Evolutionary conservation across 2,888 invertebrate species (phyloP), one percentile per base, ranked within the genome.

Genomic region (Hemistola chrysoprasaria): DNA sequence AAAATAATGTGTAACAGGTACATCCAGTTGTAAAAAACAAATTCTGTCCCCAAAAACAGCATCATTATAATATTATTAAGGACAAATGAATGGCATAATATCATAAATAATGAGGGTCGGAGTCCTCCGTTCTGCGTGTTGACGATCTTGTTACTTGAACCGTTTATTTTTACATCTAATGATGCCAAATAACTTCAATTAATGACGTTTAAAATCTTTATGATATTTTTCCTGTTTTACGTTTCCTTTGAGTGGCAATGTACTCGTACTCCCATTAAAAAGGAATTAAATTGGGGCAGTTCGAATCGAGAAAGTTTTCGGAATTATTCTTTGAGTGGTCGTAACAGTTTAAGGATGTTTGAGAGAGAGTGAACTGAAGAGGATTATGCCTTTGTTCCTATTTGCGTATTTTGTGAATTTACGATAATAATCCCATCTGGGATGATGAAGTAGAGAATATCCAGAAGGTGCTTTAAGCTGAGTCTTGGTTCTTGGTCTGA

Each of bases 101-200:
- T 26, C 16, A 6, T 26, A 3, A 30, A 35, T 53, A 53, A 53
- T 50, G 53, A 53, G 46, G 45, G 41, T 30, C 36, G 20, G 23
- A 41, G 20, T 29, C 28, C 27, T 31, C n/a, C n/a, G n/a, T n/a
- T n/a, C n/a, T n/a, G n/a, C 32, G 43, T 39, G 36, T 40, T 28
- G 40, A 39, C 46, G 40, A 50, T 43, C 39, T 46, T 41, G 45
- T 40, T 33, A 43, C 35, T 49, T 23, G 35, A 45, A 45, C 32
- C 50, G 46, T 48, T 50, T 50, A 53, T 50, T 48, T 47, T 53
- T 48, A 41, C 46, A 48, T 36, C 30, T 41, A 50, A 44, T 50
- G 46, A 33, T 6, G 7, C 43, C 33, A 43, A 53, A 50, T 53
- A 47, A 46, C 47, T 53, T 50, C 24, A 47, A 46, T 40, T 46